These are phyloP conservation scores for Nothoprocta perdicaria DNA, from an alignment of 2,113 vertebrate species.

Conservation along the genomic window DNA sequence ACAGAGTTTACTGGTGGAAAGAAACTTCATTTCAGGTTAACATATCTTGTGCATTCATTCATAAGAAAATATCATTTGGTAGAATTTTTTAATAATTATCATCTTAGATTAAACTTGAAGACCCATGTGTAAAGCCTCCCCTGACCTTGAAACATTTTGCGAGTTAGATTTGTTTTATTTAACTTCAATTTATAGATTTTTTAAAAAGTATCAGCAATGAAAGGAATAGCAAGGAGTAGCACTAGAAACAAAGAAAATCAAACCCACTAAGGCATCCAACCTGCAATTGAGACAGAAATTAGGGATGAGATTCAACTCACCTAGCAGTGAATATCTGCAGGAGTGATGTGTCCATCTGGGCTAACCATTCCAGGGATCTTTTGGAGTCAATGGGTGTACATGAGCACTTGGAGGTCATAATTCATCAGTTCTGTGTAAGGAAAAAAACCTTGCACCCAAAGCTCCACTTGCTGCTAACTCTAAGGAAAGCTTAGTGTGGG, in stretches of 20 bases:
- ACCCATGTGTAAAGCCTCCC: not conserved
- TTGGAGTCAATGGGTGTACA: not conserved
- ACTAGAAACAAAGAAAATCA: not conserved
- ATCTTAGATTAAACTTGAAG: not conserved
- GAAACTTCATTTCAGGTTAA: not conserved
- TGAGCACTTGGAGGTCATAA: not conserved
- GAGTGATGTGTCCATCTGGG: not conserved
- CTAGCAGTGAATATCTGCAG: not conserved
- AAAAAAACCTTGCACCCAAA: not conserved
- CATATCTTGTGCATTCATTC: not conserved
- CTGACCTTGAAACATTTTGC: not conserved
- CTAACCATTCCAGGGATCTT: not conserved
- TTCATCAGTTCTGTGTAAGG: not conserved
- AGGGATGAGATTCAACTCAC: not conserved
- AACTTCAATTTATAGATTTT: accelerated
- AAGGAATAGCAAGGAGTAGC: not conserved
- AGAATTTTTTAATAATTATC: not conserved
- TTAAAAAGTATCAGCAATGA: not conserved
- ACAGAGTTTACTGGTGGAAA: not conserved
- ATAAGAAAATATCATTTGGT: not conserved
- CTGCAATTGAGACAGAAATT: not conserved
- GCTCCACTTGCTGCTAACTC: not conserved
- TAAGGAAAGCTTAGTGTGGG: not conserved
- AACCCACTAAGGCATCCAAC: not conserved
- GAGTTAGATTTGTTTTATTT: not conserved